phyloP scores from a whole-genome alignment of 2,797 vertebrate genomes.

The Lacerta bilineata region DNA sequence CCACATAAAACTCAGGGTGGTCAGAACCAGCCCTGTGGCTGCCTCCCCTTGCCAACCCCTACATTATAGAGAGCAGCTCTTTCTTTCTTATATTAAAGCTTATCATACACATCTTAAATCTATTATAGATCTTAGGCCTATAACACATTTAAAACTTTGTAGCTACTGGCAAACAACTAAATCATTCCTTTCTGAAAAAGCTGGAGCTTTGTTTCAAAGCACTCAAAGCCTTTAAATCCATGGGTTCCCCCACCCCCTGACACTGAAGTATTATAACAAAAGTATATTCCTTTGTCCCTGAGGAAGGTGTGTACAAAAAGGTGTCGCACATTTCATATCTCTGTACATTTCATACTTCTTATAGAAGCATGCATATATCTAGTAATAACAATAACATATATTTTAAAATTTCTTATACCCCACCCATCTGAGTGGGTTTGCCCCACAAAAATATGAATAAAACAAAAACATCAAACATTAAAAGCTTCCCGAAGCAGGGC shows the following conservation, averaged over 20 bases:
- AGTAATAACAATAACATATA: too few species aligned
- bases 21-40: too few species aligned
- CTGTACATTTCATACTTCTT: neutral
- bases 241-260: neutral
- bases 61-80: neutral
- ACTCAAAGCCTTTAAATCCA: neutral
- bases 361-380: too few species aligned
- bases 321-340: neutral
- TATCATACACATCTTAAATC: neutral
- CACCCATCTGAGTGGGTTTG: too few species aligned
- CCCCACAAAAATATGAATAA: too few species aligned
- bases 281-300: neutral
- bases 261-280: neutral
- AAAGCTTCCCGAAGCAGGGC: too few species aligned
- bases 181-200: neutral
- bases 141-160: neutral
- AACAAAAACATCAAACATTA: too few species aligned
- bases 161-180: neutral
- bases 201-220: conserved; percentile 7
- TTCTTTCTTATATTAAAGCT: neutral
- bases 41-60: too few species aligned
- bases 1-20: too few species aligned
- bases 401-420: too few species aligned
- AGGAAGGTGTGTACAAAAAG: conserved; percentile 9
- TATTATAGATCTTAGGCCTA: neutral